Conservation (phyloP, 1,140 invertebrate species). For the Oppia nitens region DNA sequence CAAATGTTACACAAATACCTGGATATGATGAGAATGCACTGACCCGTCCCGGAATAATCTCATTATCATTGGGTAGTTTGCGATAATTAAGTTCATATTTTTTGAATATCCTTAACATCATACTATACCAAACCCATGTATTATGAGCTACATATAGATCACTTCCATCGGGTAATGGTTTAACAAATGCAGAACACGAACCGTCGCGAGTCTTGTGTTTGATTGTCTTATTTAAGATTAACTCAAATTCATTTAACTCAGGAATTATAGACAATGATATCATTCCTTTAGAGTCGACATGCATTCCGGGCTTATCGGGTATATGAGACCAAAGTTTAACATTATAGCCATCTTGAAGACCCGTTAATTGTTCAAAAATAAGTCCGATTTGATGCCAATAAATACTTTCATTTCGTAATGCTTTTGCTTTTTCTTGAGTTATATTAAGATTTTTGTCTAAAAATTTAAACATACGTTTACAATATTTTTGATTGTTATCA, state of each 20-base stretch:
- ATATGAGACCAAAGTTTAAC: background rate
- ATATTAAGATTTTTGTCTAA: conserved; percentile 43
- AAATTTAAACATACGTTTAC: conserved; percentile 44
- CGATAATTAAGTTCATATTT: conserved; percentile 28
- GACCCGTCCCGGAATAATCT: background rate
- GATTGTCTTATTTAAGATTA: background rate
- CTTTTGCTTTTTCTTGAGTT: conserved; percentile 39
- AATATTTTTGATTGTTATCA: conserved; percentile 43
- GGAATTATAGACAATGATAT: background rate
- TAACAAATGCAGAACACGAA: conserved; percentile 43
- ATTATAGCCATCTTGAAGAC: conserved; percentile 33
- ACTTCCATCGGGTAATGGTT: conserved; percentile 29
- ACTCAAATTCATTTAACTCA: conserved; percentile 6
- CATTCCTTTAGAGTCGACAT: background rate
- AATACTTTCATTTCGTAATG: conserved; percentile 35
- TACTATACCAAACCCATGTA: conserved; percentile 28
- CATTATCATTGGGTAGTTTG: conserved; percentile 18
- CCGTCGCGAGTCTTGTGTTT: conserved; percentile 27
- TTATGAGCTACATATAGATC: conserved; percentile 15
- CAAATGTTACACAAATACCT: conserved; percentile 22
- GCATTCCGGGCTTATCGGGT: background rate
- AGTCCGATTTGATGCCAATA: conserved; percentile 60
- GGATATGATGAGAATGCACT: conserved; percentile 15
- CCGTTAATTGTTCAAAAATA: conserved; percentile 33
- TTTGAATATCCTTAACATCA: conserved; percentile 29